phyloP scores from a whole-genome alignment of 1,140 invertebrate species.

The Camponotus vicinus region DNA sequence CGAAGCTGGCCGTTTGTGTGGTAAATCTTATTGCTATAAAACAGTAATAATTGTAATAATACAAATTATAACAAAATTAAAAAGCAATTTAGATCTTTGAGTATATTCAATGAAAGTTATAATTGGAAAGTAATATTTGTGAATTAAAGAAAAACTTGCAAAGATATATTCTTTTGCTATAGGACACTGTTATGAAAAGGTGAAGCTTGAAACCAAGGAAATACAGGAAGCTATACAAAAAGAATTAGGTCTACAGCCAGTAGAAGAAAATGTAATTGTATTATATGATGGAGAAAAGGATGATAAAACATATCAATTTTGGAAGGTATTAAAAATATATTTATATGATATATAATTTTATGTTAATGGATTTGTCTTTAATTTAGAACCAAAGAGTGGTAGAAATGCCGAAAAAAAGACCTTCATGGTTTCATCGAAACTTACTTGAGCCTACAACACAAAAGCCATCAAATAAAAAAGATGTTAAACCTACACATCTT shows the following conservation, averaged over 20 bases:
- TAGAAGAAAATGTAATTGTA: conserved; percentile 94
- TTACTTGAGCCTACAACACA: conserved; percentile 92
- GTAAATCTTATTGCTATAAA: conserved; percentile 87
- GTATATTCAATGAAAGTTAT: background rate
- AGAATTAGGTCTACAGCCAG: conserved; percentile 89
- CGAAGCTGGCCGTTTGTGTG: conserved; percentile 91
- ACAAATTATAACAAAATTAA: background rate
- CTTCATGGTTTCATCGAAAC: conserved; percentile 93
- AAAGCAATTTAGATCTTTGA: background rate
- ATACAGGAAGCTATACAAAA: conserved; percentile 92
- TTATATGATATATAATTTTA: conserved; percentile 9
- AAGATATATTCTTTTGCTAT: conserved; percentile 14
- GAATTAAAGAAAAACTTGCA: background rate
- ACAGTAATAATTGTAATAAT: conserved; percentile 25
- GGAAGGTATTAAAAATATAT: conserved; percentile 82
- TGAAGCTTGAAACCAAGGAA: conserved; percentile 92
- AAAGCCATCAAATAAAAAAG: conserved; percentile 88
- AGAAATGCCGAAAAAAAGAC: conserved; percentile 91
- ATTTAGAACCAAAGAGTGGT: conserved; percentile 89
- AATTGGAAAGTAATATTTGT: background rate
- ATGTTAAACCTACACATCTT: conserved; percentile 91
- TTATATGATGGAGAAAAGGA: conserved; percentile 93
- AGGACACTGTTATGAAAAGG: conserved; percentile 93
- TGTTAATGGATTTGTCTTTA: conserved; percentile 31
- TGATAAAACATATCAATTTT: conserved; percentile 85